Conservation (phyloP, 2,888 invertebrate genomes). For the Labia minor region DNA sequence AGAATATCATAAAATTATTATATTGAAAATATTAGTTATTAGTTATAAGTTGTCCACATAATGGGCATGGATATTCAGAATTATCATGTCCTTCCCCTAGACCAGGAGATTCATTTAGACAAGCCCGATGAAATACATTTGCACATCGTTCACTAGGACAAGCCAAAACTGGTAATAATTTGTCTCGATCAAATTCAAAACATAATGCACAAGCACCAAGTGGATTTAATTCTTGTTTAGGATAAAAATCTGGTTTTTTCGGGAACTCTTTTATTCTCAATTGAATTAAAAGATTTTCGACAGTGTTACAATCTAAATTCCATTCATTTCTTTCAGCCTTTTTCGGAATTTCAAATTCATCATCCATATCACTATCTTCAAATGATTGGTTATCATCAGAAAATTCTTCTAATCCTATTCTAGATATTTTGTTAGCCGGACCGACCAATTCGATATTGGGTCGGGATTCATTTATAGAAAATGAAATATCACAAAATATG, state of each 20-base stretch:
- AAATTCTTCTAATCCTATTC: background rate
- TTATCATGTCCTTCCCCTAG: background rate
- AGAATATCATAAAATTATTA: no score
- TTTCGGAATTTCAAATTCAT: background rate
- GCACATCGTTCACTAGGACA: background rate
- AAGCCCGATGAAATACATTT: background rate
- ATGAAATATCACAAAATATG: background rate
- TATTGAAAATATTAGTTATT: no score
- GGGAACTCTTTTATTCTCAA: background rate
- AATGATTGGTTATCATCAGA: background rate
- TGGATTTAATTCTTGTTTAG: background rate
- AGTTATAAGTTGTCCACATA: background rate
- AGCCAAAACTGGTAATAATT: background rate
- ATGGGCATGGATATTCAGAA: background rate
- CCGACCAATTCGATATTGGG: background rate
- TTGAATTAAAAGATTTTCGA: background rate
- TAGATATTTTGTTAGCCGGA: background rate
- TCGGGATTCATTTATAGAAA: background rate
- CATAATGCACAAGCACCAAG: background rate
- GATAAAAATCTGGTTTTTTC: background rate
- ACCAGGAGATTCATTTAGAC: background rate
- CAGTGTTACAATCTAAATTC: background rate
- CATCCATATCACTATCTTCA: background rate
- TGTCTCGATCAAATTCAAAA: background rate
- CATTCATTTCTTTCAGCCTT: background rate